Conservation (phyloP, 2,797 vertebrate genomes). For the Sebastes miniatus region DNA sequence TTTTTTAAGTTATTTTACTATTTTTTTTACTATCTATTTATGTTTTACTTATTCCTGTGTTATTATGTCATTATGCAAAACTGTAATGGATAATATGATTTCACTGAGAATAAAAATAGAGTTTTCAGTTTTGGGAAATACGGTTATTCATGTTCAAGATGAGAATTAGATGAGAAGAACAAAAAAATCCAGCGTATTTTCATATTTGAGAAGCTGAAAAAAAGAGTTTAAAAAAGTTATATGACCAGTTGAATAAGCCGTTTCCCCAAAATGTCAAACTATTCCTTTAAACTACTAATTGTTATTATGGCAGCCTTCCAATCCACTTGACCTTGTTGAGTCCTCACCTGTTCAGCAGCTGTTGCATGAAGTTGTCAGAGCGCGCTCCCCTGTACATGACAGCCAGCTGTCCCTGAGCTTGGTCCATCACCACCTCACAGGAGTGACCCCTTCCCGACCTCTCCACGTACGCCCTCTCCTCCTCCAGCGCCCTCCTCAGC, state of each 20-base stretch:
- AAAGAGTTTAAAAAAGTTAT: background rate
- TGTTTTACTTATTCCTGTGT: background rate
- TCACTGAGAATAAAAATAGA: background rate
- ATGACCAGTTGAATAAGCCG: background rate
- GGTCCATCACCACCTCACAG: constrained; percentile 86
- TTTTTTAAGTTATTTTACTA: background rate
- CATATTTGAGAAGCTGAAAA: background rate
- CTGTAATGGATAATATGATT: background rate
- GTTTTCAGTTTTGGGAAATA: background rate
- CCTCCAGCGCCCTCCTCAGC: constrained; percentile 91
- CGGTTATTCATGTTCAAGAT: background rate
- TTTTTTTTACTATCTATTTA: background rate
- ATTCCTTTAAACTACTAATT: background rate
- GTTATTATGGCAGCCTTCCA: background rate
- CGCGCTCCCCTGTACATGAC: constrained; percentile 92
- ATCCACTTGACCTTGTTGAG: background rate
- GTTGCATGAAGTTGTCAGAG: constrained; percentile 96
- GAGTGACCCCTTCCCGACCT: constrained; percentile 80
- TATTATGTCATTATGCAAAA: background rate
- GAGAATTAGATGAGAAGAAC: background rate
- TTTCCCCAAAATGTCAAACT: background rate
- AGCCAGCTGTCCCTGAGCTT: constrained; percentile 86
- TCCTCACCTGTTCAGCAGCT: constrained; percentile 93
- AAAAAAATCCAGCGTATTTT: background rate
- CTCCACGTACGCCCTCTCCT: constrained; percentile 92